A percentile compares a stretch with the other conserved stretches of the same genome.
Evolutionary conservation across 2,888 invertebrate species (phyloP).

Genomic region (Eilema depressum): DNA sequence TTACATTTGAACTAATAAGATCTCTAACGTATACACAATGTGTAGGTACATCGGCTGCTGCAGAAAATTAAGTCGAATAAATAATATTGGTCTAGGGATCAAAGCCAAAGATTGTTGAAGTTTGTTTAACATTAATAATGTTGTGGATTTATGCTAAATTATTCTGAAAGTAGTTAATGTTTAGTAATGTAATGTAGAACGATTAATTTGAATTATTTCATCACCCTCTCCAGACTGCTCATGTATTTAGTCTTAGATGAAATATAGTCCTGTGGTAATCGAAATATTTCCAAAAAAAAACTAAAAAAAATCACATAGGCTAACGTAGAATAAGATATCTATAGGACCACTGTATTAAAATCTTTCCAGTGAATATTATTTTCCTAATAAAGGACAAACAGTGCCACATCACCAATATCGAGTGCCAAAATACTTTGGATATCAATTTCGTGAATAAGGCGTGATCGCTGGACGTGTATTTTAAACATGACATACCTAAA

Average conservation of each 20-base stretch:
- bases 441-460: slow-evolving; percentile 49
- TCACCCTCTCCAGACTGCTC: slow-evolving; percentile 86
- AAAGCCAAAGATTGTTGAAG: slow-evolving; percentile 94
- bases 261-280: slow-evolving; percentile 81
- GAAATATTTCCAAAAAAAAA: slow-evolving; percentile 78
- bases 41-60: slow-evolving; percentile 76
- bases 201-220: slow-evolving; percentile 78
- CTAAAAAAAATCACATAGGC: slow-evolving; percentile 77
- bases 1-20: slow-evolving; percentile 79
- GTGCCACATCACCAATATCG: slow-evolving; percentile 73
- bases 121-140: slow-evolving; percentile 86
- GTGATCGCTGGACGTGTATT: slow-evolving; percentile 34
- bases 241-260: slow-evolving; percentile 81
- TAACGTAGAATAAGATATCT: slow-evolving; percentile 77
- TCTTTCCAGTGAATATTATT: slow-evolving; percentile 70
- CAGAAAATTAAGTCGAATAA: slow-evolving; percentile 77
- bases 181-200: slow-evolving; percentile 75
- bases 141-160: slow-evolving; percentile 86
- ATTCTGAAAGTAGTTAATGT: slow-evolving; percentile 83
- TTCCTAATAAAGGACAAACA: slow-evolving; percentile 57
- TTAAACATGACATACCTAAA: slow-evolving; percentile 34
- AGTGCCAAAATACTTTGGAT: slow-evolving; percentile 74
- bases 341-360: slow-evolving; percentile 78
- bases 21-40: slow-evolving; percentile 78
- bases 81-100: slow-evolving; percentile 92